These are phyloP conservation scores for Lepidurus couesii DNA, from an alignment of 1,140 invertebrate species.

Conservation along the genomic window DNA sequence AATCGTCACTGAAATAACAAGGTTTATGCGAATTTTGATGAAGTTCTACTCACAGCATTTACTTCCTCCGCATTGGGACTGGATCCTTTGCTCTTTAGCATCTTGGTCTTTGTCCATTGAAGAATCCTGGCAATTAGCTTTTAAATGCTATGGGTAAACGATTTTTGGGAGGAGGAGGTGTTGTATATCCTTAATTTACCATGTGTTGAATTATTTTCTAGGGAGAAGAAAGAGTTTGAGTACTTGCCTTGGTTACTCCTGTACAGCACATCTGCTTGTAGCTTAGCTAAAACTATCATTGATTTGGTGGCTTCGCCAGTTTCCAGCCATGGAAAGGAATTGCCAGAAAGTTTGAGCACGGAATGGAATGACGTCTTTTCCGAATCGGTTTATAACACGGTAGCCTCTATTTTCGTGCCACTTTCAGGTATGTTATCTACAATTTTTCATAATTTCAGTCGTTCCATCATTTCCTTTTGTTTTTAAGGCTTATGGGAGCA, in stretches of 20 bases:
- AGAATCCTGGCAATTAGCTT: slow-evolving; percentile 25
- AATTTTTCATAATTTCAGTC: neutral
- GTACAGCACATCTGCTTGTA: neutral
- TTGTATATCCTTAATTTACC: neutral
- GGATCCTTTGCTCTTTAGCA: slow-evolving; percentile 30
- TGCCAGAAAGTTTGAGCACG: slow-evolving; percentile 25
- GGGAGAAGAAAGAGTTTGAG: neutral
- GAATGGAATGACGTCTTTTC: slow-evolving; percentile 34
- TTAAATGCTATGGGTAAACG: neutral
- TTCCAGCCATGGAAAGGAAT: neutral
- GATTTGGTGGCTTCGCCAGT: neutral
- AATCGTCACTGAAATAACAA: slow-evolving; percentile 14
- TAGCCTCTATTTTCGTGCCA: slow-evolving; percentile 25
- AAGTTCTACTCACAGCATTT: slow-evolving; percentile 16
- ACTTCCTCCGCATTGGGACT: slow-evolving; percentile 25
- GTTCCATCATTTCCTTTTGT: neutral
- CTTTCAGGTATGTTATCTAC: neutral
- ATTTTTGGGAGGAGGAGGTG: neutral
- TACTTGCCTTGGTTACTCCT: neutral
- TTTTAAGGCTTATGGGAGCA: neutral
- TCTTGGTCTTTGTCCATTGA: slow-evolving; percentile 31
- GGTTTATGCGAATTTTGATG: slow-evolving; percentile 25
- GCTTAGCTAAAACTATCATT: neutral
- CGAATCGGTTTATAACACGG: slow-evolving; percentile 27
- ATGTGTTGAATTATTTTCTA: neutral